Evolutionary conservation across 2,113 vertebrate species (phyloP).

Genomic region (Hemiscyllium ocellatum): DNA sequence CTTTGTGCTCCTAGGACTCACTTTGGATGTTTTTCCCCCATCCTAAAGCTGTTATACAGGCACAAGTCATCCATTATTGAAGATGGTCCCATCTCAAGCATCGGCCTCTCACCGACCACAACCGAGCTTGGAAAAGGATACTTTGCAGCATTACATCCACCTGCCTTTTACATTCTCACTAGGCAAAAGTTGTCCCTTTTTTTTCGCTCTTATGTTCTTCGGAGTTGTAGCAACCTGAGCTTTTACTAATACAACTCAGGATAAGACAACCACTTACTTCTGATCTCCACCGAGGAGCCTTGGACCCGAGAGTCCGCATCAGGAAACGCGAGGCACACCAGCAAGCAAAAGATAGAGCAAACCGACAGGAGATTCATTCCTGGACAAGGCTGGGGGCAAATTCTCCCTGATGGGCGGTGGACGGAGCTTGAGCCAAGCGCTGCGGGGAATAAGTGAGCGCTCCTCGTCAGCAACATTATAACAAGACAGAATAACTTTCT

Average conservation of each 20-base stretch:
- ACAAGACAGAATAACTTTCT: neutral
- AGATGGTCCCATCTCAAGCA: no score
- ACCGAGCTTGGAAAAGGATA: neutral
- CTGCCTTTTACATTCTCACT: neutral
- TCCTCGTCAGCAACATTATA: neutral
- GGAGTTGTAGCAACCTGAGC: neutral
- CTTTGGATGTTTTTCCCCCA: neutral
- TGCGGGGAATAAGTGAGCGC: neutral
- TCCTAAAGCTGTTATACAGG: no score
- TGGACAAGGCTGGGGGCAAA: neutral
- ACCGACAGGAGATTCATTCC: slow-evolving; percentile 47
- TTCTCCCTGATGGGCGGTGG: no score
- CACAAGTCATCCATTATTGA: no score
- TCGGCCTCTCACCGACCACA: no score
- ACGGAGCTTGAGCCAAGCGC: neutral
- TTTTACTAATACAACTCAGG: neutral
- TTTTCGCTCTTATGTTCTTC: neutral
- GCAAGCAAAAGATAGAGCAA: slow-evolving; percentile 57
- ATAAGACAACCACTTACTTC: slow-evolving; percentile 52
- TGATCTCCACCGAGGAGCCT: slow-evolving; percentile 52
- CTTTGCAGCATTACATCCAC: neutral
- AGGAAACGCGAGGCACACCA: slow-evolving; percentile 49
- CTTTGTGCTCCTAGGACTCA: neutral
- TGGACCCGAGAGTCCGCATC: slow-evolving; percentile 39
- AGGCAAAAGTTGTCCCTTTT: neutral